Percentiles rank a stretch among this genome's conserved stretches.
These are phyloP conservation scores for Tenualosa ilisha DNA, from an alignment of 2,797 vertebrate genomes.

Conservation along the genomic window DNA sequence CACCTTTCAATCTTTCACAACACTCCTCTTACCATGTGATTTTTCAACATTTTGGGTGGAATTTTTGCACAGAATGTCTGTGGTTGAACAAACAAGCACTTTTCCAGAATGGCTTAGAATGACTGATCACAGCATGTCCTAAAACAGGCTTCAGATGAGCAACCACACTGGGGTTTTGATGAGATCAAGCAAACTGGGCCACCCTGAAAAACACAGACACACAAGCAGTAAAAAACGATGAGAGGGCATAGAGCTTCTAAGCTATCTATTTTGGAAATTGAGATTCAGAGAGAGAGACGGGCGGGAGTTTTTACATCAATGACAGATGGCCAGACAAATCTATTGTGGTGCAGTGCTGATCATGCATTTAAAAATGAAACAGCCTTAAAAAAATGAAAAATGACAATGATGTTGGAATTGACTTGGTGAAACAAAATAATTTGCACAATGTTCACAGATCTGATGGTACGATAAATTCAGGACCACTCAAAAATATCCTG, in stretches of 20 bases:
- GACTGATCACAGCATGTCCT: not conserved
- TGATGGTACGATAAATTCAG: not conserved
- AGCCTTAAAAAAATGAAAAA: not conserved
- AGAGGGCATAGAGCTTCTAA: not conserved
- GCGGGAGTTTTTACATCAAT: not conserved
- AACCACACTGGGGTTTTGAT: not conserved
- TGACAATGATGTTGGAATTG: not conserved
- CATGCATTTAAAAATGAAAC: not conserved
- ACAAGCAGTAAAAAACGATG: not conserved
- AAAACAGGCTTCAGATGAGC: not conserved
- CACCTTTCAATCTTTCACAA: too few relatives aligned
- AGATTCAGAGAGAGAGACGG: not conserved
- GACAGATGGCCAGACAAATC: not conserved
- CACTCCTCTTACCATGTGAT: not conserved
- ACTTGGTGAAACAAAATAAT: too few relatives aligned
- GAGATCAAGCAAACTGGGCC: conserved; percentile 26
- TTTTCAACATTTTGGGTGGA: not conserved
- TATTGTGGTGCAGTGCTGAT: not conserved
- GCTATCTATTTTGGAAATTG: not conserved
- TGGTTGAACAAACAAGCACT: not conserved
- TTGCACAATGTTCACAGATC: not conserved
- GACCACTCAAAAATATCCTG: not conserved
- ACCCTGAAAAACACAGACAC: not conserved
- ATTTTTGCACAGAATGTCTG: not conserved
- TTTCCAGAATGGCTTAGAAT: not conserved